These are phyloP conservation scores for Boulengeromyrus knoepffleri DNA, from an alignment of 2,113 vertebrate species.

Conservation along the genomic window DNA sequence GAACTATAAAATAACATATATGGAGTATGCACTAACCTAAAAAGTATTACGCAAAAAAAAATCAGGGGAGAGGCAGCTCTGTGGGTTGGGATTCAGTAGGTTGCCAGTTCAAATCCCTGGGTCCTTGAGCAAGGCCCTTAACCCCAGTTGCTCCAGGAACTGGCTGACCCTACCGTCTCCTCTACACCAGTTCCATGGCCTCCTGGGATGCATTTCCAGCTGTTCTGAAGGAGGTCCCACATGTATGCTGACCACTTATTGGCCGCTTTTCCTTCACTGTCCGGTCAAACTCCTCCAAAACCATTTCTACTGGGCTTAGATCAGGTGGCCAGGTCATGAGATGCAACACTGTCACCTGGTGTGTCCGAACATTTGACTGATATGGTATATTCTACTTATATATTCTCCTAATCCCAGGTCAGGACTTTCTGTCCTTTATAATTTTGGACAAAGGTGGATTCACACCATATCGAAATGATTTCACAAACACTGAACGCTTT, in stretches of 20 bases:
- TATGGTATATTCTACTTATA: neutral
- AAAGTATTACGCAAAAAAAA: neutral
- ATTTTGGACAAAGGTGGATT: neutral
- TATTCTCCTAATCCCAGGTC: neutral
- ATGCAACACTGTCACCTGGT: neutral
- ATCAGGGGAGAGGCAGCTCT: too few species aligned
- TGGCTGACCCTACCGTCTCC: neutral
- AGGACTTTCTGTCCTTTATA: neutral
- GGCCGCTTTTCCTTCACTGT: neutral
- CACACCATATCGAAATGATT: neutral
- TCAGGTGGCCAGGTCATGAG: neutral
- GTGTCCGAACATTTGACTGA: neutral
- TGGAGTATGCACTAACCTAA: neutral
- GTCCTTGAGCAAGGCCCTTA: neutral
- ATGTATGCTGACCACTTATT: neutral
- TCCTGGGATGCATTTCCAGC: neutral
- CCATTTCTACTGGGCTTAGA: neutral
- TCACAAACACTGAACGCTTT: neutral
- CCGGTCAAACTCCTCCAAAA: neutral
- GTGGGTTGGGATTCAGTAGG: neutral
- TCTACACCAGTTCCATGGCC: neutral
- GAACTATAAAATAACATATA: neutral
- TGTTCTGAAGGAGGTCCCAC: neutral
- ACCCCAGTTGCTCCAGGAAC: neutral
- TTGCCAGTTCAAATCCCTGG: neutral